These are phyloP conservation scores for Ylistrum balloti DNA, from an alignment of 1,140 invertebrate genomes.

Conservation along the genomic window DNA sequence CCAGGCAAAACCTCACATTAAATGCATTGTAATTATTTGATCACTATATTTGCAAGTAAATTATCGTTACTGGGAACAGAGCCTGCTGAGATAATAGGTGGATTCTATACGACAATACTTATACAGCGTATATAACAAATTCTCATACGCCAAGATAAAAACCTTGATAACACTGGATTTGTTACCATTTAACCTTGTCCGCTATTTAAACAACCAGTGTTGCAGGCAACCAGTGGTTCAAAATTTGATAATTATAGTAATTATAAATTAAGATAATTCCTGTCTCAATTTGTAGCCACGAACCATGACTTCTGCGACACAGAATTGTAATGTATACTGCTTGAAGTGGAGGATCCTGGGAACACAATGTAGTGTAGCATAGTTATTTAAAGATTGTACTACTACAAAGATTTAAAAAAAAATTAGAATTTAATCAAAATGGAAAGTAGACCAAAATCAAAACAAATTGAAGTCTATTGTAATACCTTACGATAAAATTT, in stretches of 20 bases:
- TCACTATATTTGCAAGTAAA: background rate
- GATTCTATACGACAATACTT: background rate
- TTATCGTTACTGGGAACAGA: background rate
- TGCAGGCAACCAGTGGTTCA: slow-evolving; percentile 1
- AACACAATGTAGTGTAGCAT: background rate
- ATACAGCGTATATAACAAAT: background rate
- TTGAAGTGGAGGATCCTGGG: background rate
- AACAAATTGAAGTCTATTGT: background rate
- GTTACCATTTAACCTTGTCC: slow-evolving; percentile 14
- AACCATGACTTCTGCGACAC: slow-evolving; percentile 13
- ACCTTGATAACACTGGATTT: background rate
- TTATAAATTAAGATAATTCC: slow-evolving; percentile 14
- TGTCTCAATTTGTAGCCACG: background rate
- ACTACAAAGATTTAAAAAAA: background rate
- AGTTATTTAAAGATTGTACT: background rate
- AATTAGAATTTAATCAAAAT: background rate
- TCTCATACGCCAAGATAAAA: background rate
- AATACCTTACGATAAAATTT: background rate
- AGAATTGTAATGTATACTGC: background rate
- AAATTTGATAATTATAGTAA: slow-evolving; percentile 22
- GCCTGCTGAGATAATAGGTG: background rate
- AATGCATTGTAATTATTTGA: background rate
- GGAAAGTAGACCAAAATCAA: background rate
- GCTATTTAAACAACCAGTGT: background rate
- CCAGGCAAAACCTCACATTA: background rate